Evolutionary conservation across 2,113 vertebrate species (phyloP), one percentile per base, ranked within the genome.

Genomic region (Epinephelus lanceolatus): DNA sequence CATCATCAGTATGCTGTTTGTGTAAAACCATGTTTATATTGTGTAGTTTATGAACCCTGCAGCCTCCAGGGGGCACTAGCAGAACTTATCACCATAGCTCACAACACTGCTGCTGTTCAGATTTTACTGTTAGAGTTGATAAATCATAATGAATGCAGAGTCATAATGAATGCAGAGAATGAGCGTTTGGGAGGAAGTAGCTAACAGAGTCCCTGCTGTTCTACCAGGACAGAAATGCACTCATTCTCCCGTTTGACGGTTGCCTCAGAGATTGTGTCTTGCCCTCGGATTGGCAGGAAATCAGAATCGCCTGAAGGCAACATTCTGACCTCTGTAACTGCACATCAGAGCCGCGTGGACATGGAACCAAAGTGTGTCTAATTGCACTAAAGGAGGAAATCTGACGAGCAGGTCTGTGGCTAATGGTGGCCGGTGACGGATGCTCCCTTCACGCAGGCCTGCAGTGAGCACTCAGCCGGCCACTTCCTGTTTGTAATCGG

Each of bases 401-500:
- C 17, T 81, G 86, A 84, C 56, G 57, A 72, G 84, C 63, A 11
- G 68, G 56, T 86, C 81, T 79, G 81, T 68, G 62, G 85, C 71
- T 87, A 84, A 87, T 82, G 88, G 78, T 15, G 72, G 85, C 76
- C 40, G 6, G 42, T 79, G 86, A 88, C 83, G 76, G 83, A 88
- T 83, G 84, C 69, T 80, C 10, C n/a, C 60, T 71, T 51, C 71
- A 13, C 9, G 19, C 67, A 25, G 85, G 59, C 76, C 66, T 11
- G 83, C 66, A 27, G 65, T 15, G 42, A 71, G 84, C 82, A 81
- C 67, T 88, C 77, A 82, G 84, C 37, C 27, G 1, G 37, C 78
- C 76, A 76, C 80, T 86, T 88, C 88, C 81, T 83, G 75, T 77
- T 73, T 75, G 75, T 88, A 90, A 89, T 90, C 77, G 21, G 69